Percentiles rank a stretch among this genome's conserved stretches.
Evolutionary conservation across 2,797 vertebrate genomes (phyloP).

Genomic region (Parauchenoglanis punctatus): DNA sequence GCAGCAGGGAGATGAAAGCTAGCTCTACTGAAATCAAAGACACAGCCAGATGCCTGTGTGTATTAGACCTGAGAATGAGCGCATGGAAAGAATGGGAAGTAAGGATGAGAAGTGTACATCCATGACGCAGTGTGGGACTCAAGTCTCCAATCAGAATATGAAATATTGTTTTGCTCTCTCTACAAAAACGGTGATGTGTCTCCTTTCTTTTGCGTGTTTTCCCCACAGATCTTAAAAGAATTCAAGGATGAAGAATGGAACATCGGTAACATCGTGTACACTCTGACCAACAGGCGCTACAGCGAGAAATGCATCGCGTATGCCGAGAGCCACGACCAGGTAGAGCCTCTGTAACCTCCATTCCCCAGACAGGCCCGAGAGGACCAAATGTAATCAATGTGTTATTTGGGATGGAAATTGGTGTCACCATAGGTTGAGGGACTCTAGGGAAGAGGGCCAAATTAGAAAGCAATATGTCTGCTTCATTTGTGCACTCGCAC

Average conservation of each 20-base stretch:
- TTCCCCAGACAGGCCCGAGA: constrained; percentile 33
- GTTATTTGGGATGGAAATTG: constrained; percentile 54
- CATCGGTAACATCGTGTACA: constrained; percentile 89
- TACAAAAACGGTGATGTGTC: neutral
- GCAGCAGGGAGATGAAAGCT: constrained; percentile 34
- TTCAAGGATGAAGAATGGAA: constrained; percentile 96
- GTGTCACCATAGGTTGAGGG: constrained; percentile 53
- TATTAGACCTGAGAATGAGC: constrained; percentile 22
- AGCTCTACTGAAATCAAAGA: constrained; percentile 40
- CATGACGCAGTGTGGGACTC: constrained; percentile 15
- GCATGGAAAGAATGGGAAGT: constrained; percentile 18
- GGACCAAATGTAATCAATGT: constrained; percentile 56
- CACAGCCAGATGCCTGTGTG: constrained; percentile 26
- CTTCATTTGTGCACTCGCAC: constrained; percentile 46
- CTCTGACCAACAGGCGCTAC: constrained; percentile 88
- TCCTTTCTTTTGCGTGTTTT: neutral
- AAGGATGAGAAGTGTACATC: neutral
- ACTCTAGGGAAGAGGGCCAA: constrained; percentile 39
- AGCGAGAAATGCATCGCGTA: constrained; percentile 94
- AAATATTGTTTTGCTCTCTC: constrained; percentile 15
- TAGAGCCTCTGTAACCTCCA: constrained; percentile 58
- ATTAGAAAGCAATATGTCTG: constrained; percentile 56
- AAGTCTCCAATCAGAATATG: neutral
- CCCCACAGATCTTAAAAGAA: constrained; percentile 90
- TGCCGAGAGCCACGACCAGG: constrained; percentile 98